Evolutionary conservation across 2,113 vertebrate genomes (phyloP), one percentile per base, ranked within the genome.

Genomic region (Arothron firmamentum): DNA sequence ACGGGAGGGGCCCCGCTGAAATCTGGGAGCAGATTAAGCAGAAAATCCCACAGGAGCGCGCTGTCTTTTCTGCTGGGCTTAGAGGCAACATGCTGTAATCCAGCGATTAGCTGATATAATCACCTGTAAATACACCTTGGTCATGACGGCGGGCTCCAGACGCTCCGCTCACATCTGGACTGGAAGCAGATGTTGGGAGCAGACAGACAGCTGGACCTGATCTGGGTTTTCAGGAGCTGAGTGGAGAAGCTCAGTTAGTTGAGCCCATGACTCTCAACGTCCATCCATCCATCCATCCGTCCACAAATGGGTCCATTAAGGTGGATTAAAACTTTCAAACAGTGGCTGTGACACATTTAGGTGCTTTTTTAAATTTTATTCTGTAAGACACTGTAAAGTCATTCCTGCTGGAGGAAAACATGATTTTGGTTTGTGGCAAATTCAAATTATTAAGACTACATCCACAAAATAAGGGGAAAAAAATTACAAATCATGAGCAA

Each of bases 71-170:
- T 21, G 68, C 47, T 72, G 72, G 69, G 86, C 52, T 91, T 88
- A 87, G 69, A 57, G 70, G 77, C 80, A 85, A 92, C 90, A 75
- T 82, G 85, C 89, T 90, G 91, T 92, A 92, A 92, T 92, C 90
- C 89, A 5, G 69, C 73, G 91, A 93, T 95, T 90, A 95, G 90
- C 91, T 90, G 90, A 86, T 82, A 92, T 93, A 93, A 94, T 93
- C 90, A 84, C 88, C 91, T 92, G 90, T 94, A 91, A 93, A 92
- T 85, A 92, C 91, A 87, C 76, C 89, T 88, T 81, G 74, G 70
- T 62, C n/a, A 14, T 19, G 65, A 74, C 56, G 75, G 38, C 0
- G 17, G 47, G 49, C 57, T 14, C 15, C 72, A 63, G 38, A 46
- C 15, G 64, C 25, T 18, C 38, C 23, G 11, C 60, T 61, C 20